These are phyloP conservation scores for Steinernema hermaphroditum DNA, from an alignment of 2,888 invertebrate genomes.

Conservation along the genomic window DNA sequence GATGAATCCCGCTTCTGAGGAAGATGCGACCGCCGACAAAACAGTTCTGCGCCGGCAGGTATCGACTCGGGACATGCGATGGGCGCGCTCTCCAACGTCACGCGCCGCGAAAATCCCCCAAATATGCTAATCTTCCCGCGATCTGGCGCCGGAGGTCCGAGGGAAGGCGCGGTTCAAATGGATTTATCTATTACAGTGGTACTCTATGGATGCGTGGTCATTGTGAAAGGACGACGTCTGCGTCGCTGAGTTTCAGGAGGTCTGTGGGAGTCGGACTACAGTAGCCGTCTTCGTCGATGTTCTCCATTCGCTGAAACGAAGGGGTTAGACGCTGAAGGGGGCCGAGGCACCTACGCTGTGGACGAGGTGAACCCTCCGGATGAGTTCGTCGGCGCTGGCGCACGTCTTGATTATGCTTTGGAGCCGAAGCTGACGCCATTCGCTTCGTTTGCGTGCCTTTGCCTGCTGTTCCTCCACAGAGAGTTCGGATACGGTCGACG, in stretches of 20 bases:
- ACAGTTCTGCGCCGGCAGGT: not conserved
- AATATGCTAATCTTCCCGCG: slow-evolving; percentile 15
- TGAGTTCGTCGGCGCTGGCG: slow-evolving; percentile 1
- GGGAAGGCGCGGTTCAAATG: not conserved
- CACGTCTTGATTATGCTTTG: not conserved
- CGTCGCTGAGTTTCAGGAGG: not conserved
- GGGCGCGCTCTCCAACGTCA: not conserved
- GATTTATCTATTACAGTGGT: slow-evolving; percentile 13
- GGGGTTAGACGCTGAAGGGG: not conserved
- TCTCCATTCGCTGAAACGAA: slow-evolving; percentile 22
- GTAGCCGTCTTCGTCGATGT: slow-evolving; percentile 15
- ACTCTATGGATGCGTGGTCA: not conserved
- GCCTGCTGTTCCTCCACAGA: not conserved
- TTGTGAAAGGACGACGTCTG: not conserved
- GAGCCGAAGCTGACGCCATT: not conserved
- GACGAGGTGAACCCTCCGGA: not conserved
- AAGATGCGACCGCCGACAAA: not conserved
- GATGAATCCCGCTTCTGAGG: not conserved
- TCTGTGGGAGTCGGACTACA: not conserved
- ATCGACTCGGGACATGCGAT: not conserved
- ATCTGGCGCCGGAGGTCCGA: too few relatives aligned
- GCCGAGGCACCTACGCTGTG: not conserved
- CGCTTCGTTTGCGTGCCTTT: not conserved
- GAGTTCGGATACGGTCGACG: not conserved
- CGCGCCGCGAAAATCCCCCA: slow-evolving; percentile 1